A percentile compares a stretch with the other conserved stretches of the same genome.
phyloP scores from a whole-genome alignment of 2,888 invertebrate species.

The Drosophila kuntzei region DNA sequence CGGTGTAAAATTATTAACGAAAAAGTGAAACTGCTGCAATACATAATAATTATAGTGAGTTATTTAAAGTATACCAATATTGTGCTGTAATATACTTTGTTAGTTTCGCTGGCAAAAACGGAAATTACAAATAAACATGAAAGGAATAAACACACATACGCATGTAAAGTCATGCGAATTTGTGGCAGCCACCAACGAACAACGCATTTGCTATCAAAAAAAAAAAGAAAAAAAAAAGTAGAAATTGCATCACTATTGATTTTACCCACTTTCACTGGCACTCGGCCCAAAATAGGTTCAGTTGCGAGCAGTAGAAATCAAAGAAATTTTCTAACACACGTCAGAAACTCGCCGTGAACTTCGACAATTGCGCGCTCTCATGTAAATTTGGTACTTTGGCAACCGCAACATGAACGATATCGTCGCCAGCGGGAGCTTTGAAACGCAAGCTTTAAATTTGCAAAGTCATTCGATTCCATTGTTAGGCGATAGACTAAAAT shows the following conservation, averaged over 20 bases:
- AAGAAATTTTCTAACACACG: constrained; percentile 41
- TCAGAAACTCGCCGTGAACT: constrained; percentile 56
- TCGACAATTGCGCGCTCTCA: constrained; percentile 60
- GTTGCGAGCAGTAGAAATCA: constrained; percentile 12
- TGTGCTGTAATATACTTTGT: neutral
- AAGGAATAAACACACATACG: constrained; percentile 23
- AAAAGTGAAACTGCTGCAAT: constrained; percentile 54
- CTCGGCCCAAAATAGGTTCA: constrained; percentile 29
- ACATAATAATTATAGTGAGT: constrained; percentile 57
- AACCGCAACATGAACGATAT: constrained; percentile 20
- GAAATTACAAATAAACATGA: constrained; percentile 43
- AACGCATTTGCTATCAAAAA: constrained; percentile 36
- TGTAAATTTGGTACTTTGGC: constrained; percentile 50
- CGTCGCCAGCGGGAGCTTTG: constrained; percentile 31
- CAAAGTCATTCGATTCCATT: constrained; percentile 61
- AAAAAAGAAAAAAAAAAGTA: constrained; percentile 26
- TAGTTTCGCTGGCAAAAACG: neutral
- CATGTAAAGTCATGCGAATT: constrained; percentile 43
- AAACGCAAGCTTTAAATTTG: constrained; percentile 52
- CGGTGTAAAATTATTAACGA: constrained; percentile 61
- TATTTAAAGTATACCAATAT: constrained; percentile 7
- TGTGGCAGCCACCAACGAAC: constrained; percentile 15
- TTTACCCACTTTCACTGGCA: constrained; percentile 79
- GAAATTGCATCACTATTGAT: constrained; percentile 77
- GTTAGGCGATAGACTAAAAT: constrained; percentile 38